A percentile compares a stretch with the other conserved stretches of the same genome.
phyloP scores from a whole-genome alignment of 2,888 invertebrate species.

The Xestoiulus laeticollis region DNA sequence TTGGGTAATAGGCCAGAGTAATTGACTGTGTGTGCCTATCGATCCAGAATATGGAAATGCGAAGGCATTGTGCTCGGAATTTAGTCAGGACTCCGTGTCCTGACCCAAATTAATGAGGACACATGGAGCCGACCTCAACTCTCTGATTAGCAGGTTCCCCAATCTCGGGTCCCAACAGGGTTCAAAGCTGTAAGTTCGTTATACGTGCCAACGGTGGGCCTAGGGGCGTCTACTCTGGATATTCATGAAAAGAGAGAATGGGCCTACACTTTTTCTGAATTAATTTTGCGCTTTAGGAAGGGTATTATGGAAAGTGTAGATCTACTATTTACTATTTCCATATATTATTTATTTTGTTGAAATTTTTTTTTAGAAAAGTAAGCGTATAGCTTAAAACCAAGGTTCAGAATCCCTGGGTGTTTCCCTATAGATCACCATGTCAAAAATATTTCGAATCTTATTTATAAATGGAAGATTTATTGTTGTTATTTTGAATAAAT shows the following conservation, averaged over 20 bases:
- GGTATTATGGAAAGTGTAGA: not conserved
- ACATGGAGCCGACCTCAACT: not conserved
- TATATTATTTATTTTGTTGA: too few species aligned
- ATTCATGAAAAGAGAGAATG: not conserved
- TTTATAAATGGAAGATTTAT: too few species aligned
- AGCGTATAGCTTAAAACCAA: too few species aligned
- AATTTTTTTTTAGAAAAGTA: too few species aligned
- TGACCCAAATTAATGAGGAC: conserved; percentile 37
- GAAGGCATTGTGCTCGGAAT: not conserved
- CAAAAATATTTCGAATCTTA: too few species aligned
- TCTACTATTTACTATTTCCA: too few species aligned
- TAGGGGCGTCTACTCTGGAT: not conserved
- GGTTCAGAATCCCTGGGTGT: too few species aligned
- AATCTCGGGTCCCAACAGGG: conserved; percentile 21
- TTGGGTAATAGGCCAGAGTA: conserved; percentile 28
- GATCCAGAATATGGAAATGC: conserved; percentile 8
- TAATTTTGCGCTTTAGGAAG: conserved; percentile 2
- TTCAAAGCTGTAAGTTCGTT: not conserved
- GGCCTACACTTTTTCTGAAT: not conserved
- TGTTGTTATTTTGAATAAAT: too few species aligned
- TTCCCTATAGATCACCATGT: too few species aligned
- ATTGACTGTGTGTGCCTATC: not conserved
- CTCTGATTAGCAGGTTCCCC: conserved; percentile 24
- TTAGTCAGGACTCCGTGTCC: not conserved
- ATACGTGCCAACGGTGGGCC: not conserved